phyloP scores from a whole-genome alignment of 2,888 invertebrate species.

The Chromoteleia sp. region DNA sequence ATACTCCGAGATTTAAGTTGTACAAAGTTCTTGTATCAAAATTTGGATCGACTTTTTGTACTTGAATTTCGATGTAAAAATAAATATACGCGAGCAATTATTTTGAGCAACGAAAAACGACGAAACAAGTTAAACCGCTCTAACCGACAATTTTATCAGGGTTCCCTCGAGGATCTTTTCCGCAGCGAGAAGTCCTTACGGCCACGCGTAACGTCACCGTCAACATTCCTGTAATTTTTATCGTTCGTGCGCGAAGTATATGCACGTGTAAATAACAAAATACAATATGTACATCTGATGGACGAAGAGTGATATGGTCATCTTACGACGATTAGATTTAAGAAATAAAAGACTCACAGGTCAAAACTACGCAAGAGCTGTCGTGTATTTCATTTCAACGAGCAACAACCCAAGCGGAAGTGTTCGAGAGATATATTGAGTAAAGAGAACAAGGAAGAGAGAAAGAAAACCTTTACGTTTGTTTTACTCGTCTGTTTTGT shows the following conservation, averaged over 20 bases:
- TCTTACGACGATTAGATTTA: slow-evolving; percentile 63
- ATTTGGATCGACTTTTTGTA: slow-evolving; percentile 15
- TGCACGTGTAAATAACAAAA: slow-evolving; percentile 69
- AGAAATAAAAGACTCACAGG: slow-evolving; percentile 60
- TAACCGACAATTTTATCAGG: slow-evolving; percentile 61
- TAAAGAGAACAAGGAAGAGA: slow-evolving; percentile 6
- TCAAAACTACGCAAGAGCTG: slow-evolving; percentile 46
- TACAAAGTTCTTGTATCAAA: slow-evolving; percentile 3
- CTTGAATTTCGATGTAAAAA: slow-evolving; percentile 2
- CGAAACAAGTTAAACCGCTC: background rate
- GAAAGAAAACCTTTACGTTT: slow-evolving; percentile 40
- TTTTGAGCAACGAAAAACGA: slow-evolving; percentile 12
- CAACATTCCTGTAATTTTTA: slow-evolving; percentile 71
- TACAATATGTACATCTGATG: slow-evolving; percentile 65
- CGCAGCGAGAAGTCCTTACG: slow-evolving; percentile 56
- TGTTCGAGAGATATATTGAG: slow-evolving; percentile 39
- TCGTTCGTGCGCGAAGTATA: slow-evolving; percentile 65
- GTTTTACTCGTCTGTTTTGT: slow-evolving; percentile 53
- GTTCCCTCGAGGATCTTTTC: slow-evolving; percentile 56
- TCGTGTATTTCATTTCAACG: slow-evolving; percentile 51
- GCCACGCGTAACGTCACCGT: slow-evolving; percentile 70
- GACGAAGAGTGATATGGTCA: slow-evolving; percentile 68
- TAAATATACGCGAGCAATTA: background rate
- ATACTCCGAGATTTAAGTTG: background rate
- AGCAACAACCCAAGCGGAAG: slow-evolving; percentile 29